Conservation (phyloP, 2,797 vertebrate species). For the Adelosebastes latens region DNA sequence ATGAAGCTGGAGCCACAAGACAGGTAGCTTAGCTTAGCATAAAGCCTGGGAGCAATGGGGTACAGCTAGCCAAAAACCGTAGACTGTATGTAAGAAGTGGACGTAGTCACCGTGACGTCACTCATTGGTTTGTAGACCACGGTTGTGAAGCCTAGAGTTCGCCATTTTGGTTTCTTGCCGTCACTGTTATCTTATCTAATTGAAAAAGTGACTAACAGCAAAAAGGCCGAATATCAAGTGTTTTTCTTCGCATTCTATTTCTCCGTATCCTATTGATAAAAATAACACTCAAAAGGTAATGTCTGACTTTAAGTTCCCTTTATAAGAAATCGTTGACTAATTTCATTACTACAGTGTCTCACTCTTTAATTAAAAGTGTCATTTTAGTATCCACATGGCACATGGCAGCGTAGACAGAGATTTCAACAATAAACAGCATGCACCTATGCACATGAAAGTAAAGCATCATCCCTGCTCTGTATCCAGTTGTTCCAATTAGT, state of each 20-base stretch:
- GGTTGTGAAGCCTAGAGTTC: too few species aligned
- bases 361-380: neutral
- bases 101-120: too few species aligned
- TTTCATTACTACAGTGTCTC: neutral
- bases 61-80: neutral
- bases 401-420: neutral
- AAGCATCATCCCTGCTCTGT: neutral
- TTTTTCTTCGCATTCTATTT: neutral
- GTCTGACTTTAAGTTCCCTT: neutral
- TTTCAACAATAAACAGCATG: neutral
- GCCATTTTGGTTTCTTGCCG: too few species aligned
- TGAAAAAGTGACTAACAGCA: neutral
- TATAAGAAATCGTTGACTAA: neutral
- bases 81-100: neutral
- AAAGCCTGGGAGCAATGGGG: neutral
- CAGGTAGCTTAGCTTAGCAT: neutral
- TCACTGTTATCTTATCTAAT: neutral
- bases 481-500: neutral
- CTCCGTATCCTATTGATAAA: neutral
- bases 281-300: neutral
- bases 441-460: neutral
- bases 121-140: too few species aligned
- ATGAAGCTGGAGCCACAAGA: neutral
- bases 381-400: neutral
- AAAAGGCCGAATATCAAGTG: neutral